These are phyloP conservation scores for Monodelphis domestica DNA, from an alignment of 2,797 vertebrate genomes.

Conservation along the genomic window DNA sequence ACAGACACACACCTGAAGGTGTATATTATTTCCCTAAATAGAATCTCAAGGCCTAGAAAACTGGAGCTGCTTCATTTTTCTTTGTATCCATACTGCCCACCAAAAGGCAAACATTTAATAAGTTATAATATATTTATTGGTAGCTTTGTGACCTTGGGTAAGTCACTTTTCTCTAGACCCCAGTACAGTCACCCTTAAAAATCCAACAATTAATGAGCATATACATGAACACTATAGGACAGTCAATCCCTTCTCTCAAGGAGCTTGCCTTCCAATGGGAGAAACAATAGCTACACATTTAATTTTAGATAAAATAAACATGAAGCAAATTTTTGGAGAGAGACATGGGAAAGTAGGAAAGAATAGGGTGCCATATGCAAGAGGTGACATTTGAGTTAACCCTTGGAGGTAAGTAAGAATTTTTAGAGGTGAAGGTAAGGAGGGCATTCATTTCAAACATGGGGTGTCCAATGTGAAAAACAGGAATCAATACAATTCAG, in stretches of 20 bases:
- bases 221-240: neutral
- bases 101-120: neutral
- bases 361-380: neutral
- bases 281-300: neutral
- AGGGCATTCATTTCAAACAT: neutral
- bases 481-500: neutral
- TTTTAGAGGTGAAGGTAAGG: neutral
- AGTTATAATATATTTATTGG: neutral
- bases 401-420: neutral
- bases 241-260: neutral
- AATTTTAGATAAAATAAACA: neutral
- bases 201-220: neutral
- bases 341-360: neutral
- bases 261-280: neutral
- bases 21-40: neutral
- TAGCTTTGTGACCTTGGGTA: neutral
- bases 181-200: neutral
- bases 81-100: neutral
- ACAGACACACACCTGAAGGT: too few species aligned
- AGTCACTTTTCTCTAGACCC: neutral
- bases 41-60: too few species aligned
- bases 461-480: neutral
- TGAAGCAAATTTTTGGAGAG: neutral
- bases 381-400: neutral
- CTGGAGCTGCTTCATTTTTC: neutral